phyloP scores from a whole-genome alignment of 2,888 invertebrate species.

The Ctena decussata region DNA sequence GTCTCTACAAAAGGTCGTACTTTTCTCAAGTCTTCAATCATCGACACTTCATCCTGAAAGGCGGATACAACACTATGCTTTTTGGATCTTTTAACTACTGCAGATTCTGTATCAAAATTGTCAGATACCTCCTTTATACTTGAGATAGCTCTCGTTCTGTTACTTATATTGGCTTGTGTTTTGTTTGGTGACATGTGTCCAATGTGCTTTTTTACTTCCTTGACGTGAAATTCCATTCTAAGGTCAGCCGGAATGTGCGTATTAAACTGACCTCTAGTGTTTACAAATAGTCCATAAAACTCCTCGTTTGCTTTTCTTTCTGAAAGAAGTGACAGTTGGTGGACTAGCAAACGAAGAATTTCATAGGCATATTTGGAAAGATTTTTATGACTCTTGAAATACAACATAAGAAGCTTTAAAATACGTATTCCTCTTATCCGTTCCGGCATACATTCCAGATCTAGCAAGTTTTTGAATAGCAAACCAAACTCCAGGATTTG shows the following conservation, averaged over 20 bases:
- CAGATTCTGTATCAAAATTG: background rate
- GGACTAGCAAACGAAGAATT: background rate
- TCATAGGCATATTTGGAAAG: slow-evolving; percentile 13
- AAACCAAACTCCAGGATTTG: too few relatives aligned
- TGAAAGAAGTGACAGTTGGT: background rate
- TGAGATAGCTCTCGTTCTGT: slow-evolving; percentile 22
- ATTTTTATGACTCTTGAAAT: slow-evolving; percentile 1
- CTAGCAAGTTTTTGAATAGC: too few relatives aligned
- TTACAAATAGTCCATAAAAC: slow-evolving; percentile 25
- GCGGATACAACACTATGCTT: background rate
- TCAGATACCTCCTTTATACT: background rate
- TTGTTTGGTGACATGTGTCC: slow-evolving; percentile 19
- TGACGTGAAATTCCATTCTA: slow-evolving; percentile 12
- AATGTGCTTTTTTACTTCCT: too few relatives aligned
- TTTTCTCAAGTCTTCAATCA: background rate
- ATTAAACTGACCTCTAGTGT: background rate
- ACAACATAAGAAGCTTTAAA: slow-evolving; percentile 24
- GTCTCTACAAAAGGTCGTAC: background rate
- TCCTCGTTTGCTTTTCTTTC: too few relatives aligned
- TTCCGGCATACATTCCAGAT: background rate
- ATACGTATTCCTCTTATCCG: background rate
- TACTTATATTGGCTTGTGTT: background rate
- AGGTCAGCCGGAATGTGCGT: too few relatives aligned
- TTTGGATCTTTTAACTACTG: background rate
- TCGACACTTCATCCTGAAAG: background rate